Evolutionary conservation across 2,113 vertebrate species (phyloP), one percentile per base, ranked within the genome.

Genomic region (Tympanuchus pallidicinctus): DNA sequence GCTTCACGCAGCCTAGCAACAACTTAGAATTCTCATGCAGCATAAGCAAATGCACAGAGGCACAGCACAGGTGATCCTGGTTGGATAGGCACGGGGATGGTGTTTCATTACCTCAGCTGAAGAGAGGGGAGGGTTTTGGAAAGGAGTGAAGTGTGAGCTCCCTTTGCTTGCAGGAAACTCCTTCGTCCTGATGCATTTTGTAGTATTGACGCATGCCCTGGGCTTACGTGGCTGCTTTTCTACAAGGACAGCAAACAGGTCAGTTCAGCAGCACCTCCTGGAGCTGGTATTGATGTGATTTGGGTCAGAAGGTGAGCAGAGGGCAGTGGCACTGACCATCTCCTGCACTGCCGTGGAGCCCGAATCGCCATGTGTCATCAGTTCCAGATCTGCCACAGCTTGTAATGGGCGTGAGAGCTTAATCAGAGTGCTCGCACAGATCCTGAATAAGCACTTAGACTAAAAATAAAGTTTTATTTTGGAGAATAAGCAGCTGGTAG

Each of bases 391-490:
- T 92, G 82, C 43, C 3, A 4, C 54, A 66, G 82, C 48, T 88
- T 88, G 52, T 78, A 54, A 74, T 69, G 79, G 69, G 70, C 0
- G 0, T 48, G 80, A 88, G 86, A 78, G 63, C 94, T 78, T 84
- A 52, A 86, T 88, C 3, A 42, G 82, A 90, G n/a, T 85, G 86
- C 91, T 91, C 14, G 2, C 92, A 38, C 69, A 59, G 85, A 86
- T 79, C 86, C 90, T 84, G 70, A 93, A 79, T 92, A 95, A 92
- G 88, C 10, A 17, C 82, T 86, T 61, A 54, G 36, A 88, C 93
- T 96, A 93, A 95, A 96, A 95, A 96, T 97, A 92, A 94, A 72
- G 70, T 54, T 90, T 95, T 96, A 88, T 95, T 96, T 95, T 95
- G 54, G 94, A 93, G 92, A 87, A 92, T 85, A 89, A 96, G 88